These are phyloP conservation scores for Drosophila nigrodunni DNA, from an alignment of 1,140 invertebrate genomes.

Conservation along the genomic window DNA sequence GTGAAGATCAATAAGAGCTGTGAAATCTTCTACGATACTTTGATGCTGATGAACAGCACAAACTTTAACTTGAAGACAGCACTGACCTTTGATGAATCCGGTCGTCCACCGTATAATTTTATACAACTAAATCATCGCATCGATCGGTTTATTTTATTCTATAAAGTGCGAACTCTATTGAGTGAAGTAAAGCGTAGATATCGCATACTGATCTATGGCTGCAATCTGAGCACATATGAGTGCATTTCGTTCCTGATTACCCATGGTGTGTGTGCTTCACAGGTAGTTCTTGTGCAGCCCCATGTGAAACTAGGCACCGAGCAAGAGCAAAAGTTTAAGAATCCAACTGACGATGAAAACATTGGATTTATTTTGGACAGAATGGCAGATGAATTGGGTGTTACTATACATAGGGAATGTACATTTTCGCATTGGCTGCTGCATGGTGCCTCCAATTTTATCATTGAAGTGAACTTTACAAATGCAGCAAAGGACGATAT, in stretches of 20 bases:
- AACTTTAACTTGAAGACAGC: conserved; percentile 5
- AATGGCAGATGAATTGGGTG: conserved; percentile 47
- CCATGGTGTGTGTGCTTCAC: conserved; percentile 38
- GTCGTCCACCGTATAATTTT: conserved; percentile 53
- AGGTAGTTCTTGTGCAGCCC: conserved; percentile 48
- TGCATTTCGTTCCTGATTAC: conserved; percentile 63
- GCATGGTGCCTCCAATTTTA: conserved; percentile 29
- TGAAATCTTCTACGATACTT: conserved; percentile 66
- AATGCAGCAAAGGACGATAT: neutral
- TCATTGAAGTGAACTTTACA: conserved; percentile 55
- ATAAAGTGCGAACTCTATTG: conserved; percentile 54
- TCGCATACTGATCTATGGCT: conserved; percentile 60
- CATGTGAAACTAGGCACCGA: neutral
- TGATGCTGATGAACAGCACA: conserved; percentile 54
- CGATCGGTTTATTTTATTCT: conserved; percentile 61
- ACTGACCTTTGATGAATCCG: too few relatives aligned
- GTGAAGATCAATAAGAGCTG: conserved; percentile 53
- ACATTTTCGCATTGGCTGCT: conserved; percentile 42
- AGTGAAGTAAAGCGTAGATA: conserved; percentile 37
- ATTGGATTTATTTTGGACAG: conserved; percentile 57
- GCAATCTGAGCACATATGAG: conserved; percentile 57
- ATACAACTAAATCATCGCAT: conserved; percentile 63
- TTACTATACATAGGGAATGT: conserved; percentile 31
- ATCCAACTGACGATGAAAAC: conserved; percentile 49
- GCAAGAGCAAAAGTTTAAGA: conserved; percentile 30